A percentile compares a stretch with the other conserved stretches of the same genome.
phyloP scores from a whole-genome alignment of 2,888 invertebrate species.

The Amphipoea oculea region DNA sequence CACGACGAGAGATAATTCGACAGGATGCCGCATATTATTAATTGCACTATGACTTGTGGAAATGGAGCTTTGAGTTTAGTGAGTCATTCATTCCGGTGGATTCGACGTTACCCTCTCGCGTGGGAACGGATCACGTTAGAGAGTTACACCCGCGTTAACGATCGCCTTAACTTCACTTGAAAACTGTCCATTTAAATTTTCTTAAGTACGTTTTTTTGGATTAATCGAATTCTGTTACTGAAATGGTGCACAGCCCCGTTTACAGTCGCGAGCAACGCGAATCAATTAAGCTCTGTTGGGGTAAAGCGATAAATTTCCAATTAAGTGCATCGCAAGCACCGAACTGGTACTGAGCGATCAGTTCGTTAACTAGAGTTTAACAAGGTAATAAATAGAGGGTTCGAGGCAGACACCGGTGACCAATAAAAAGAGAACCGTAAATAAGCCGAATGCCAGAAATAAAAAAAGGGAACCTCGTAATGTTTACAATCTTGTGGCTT shows the following conservation, averaged over 20 bases:
- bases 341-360: conserved; percentile 80
- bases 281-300: conserved; percentile 83
- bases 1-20: conserved; percentile 90
- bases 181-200: conserved; percentile 70
- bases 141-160: conserved; percentile 82
- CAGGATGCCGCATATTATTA: conserved; percentile 91
- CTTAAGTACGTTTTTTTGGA: conserved; percentile 65
- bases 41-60: conserved; percentile 91
- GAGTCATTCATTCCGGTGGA: conserved; percentile 89
- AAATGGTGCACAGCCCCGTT: conserved; percentile 72
- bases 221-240: conserved; percentile 73
- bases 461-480: conserved; percentile 89
- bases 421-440: conserved; percentile 89
- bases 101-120: conserved; percentile 81
- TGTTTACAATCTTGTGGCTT: conserved; percentile 91
- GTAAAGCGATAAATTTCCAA: conserved; percentile 86
- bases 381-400: conserved; percentile 89
- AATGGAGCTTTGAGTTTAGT: conserved; percentile 89
- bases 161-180: conserved; percentile 70
- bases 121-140: conserved; percentile 84
- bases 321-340: conserved; percentile 82
- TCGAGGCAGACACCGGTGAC: conserved; percentile 82
- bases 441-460: conserved; percentile 87
- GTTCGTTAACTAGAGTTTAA: conserved; percentile 89
- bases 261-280: conserved; percentile 79